A percentile compares a stretch with the other conserved stretches of the same genome.
Evolutionary conservation across 2,797 vertebrate genomes (phyloP).

Genomic region (Sebastes dallii): DNA sequence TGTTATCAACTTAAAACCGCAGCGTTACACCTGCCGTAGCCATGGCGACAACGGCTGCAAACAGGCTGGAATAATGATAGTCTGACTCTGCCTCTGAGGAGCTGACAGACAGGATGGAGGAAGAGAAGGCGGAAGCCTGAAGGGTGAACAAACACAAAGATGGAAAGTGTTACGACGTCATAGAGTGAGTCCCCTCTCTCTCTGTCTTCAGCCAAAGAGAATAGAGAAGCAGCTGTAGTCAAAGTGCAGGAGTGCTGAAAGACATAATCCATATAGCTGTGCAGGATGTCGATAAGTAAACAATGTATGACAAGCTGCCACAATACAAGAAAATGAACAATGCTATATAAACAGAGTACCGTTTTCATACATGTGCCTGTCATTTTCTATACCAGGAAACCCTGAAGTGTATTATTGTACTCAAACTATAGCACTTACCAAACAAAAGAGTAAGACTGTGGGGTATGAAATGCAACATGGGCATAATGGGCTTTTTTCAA

Average conservation of each 20-base stretch:
- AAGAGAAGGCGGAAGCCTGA: slow-evolving; percentile 28
- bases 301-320: background rate
- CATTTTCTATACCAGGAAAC: background rate
- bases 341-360: background rate
- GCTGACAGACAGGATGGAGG: slow-evolving; percentile 42
- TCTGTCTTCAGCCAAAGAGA: slow-evolving; percentile 3
- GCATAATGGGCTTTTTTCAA: background rate
- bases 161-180: slow-evolving; percentile 15
- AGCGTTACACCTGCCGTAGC: slow-evolving; percentile 70
- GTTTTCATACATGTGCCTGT: background rate
- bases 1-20: slow-evolving; percentile 69
- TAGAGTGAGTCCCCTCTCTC: background rate
- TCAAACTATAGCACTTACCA: background rate
- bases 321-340: background rate
- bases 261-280: background rate
- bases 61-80: slow-evolving; percentile 59
- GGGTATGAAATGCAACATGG: background rate
- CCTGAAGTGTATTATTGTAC: background rate
- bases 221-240: background rate
- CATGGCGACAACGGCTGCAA: slow-evolving; percentile 65
- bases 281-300: background rate
- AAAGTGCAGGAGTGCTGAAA: background rate
- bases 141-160: slow-evolving; percentile 34
- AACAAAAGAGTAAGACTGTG: background rate
- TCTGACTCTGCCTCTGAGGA: slow-evolving; percentile 23